Evolutionary conservation across 2,113 vertebrate genomes (phyloP), one percentile per base, ranked within the genome.

Genomic region (Spilogale gracilis): DNA sequence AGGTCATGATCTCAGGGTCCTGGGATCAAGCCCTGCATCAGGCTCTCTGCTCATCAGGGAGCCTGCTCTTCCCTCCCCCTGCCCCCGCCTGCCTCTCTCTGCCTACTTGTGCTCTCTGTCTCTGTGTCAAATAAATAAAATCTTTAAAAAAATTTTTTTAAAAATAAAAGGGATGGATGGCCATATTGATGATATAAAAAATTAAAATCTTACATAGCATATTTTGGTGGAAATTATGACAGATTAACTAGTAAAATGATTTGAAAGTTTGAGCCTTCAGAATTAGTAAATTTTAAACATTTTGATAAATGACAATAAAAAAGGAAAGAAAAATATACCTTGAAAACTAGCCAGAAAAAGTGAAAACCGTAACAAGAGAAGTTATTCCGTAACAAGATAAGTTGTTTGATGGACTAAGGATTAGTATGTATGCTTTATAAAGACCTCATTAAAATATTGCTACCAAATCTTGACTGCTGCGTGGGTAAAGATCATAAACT

Each of bases 241-340:
- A 88, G 79, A 74, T 88, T 79, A 65, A 67, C 48, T 74, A 43
- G 20, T 81, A 87, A 92, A 65, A 71, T 67, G 52, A 80, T 86
- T 90, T 90, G 78, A 88, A 92, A 93, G 23, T 67, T 71, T 78
- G 45, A 87, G 21, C 13, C 32, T 84, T 84, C 52, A 88, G 23
- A 74, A 76, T 95, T 63, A 89, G 27, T 50, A 78, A 78, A 50
- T 97, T 93, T 58, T 92, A 94, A 95, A 92, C 71, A 18, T 89
- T 92, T 96, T 92, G 91, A 58, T 85, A 30, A 90, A 13, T 96
- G 23, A 93, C 58, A 73, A 17, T 95, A 63, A 89, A 88, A 74
- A 61, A 63, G 52, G 5, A 89, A 48, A 20, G 76, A 58, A 86
- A 65, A 91, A 69, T 25, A 3, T 73, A 87, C 6, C 82, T 48